phyloP scores from a whole-genome alignment of 2,113 vertebrate genomes.

The Tamias sibiricus region DNA sequence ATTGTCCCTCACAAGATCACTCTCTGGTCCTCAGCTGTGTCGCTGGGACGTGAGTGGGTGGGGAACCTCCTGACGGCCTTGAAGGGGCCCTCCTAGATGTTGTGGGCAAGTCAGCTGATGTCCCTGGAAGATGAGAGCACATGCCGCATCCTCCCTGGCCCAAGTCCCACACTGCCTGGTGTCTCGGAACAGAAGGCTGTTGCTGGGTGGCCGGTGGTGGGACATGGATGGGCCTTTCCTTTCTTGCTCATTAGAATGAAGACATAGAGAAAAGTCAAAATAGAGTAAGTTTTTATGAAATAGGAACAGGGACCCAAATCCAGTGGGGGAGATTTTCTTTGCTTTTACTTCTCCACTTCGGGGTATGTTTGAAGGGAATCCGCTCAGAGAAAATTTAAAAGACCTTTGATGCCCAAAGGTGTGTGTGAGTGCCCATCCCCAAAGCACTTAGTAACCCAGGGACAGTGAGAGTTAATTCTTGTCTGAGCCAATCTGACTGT shows the following conservation, averaged over 20 bases:
- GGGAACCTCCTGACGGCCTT: neutral
- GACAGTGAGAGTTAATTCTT: slow-evolving; percentile 41
- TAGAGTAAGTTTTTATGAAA: neutral
- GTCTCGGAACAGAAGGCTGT: neutral
- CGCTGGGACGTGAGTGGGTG: neutral
- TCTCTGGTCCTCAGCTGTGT: neutral
- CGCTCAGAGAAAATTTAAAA: slow-evolving; percentile 68
- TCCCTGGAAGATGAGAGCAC: neutral
- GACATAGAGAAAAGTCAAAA: neutral
- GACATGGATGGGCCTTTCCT: neutral
- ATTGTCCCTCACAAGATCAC: slow-evolving; percentile 23
- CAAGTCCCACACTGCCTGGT: neutral
- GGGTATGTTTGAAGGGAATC: slow-evolving; percentile 40
- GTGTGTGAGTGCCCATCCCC: slow-evolving; percentile 40
- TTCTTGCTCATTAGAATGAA: neutral
- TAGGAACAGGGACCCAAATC: neutral
- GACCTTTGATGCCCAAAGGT: slow-evolving; percentile 69
- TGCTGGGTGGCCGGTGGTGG: neutral
- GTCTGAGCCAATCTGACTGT: slow-evolving; percentile 71
- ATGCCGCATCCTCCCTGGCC: neutral
- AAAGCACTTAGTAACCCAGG: neutral
- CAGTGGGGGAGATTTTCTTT: neutral
- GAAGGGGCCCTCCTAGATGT: neutral
- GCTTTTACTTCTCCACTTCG: slow-evolving; percentile 13
- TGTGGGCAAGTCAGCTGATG: neutral